phyloP scores from a whole-genome alignment of 2,797 vertebrate species.

The Darevskia mixta region DNA sequence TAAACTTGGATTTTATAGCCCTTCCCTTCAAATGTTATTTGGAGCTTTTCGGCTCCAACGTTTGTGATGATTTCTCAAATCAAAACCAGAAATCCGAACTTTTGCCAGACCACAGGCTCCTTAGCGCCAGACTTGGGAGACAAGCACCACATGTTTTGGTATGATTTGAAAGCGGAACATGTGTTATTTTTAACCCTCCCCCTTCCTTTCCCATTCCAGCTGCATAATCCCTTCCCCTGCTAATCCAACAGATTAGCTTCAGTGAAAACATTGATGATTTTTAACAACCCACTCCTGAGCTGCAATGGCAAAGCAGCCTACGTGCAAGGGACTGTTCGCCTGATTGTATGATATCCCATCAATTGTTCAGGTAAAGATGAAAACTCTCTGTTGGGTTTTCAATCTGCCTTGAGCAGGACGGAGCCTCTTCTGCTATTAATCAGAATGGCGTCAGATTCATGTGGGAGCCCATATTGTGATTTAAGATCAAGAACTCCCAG shows the following conservation, averaged over 20 bases:
- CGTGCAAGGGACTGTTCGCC: not conserved
- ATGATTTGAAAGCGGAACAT: constrained; percentile 78
- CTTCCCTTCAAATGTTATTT: constrained; percentile 65
- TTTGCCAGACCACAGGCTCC: constrained; percentile 87
- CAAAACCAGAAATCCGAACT: constrained; percentile 75
- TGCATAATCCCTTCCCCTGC: constrained; percentile 49
- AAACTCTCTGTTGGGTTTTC: constrained; percentile 32
- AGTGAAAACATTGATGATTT: constrained; percentile 44
- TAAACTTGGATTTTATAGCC: constrained; percentile 71
- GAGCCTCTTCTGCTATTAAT: constrained; percentile 61
- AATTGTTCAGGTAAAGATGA: not conserved
- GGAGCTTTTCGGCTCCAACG: constrained; percentile 70
- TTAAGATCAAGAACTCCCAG: constrained; percentile 72
- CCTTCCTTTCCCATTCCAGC: constrained; percentile 39
- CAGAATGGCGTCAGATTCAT: constrained; percentile 61
- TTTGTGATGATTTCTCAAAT: constrained; percentile 72
- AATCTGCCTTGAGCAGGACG: constrained; percentile 39
- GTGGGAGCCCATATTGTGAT: constrained; percentile 68
- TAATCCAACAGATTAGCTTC: constrained; percentile 40
- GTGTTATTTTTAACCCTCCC: constrained; percentile 78
- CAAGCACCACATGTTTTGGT: constrained; percentile 76
- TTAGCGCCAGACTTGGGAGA: constrained; percentile 81
- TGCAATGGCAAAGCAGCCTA: not conserved
- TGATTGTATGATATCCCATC: not conserved
- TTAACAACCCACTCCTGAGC: rapidly evolving